Conservation (phyloP, 2,888 invertebrate genomes). For the Arrhopalites spinosus region DNA sequence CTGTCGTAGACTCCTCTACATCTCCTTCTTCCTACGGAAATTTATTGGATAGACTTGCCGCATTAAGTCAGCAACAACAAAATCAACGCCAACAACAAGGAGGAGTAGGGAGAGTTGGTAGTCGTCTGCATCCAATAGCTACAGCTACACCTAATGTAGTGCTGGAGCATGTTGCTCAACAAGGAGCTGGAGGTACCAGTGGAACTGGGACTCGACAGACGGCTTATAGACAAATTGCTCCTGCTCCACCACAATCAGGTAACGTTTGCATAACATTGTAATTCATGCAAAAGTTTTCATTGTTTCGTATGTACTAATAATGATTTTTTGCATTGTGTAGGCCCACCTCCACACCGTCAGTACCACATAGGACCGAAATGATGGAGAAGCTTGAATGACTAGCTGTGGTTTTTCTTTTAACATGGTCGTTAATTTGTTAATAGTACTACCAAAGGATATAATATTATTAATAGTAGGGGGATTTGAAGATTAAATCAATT, state of each 20-base stretch:
- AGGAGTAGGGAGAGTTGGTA: neutral
- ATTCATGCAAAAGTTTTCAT: no score
- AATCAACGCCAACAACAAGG: neutral
- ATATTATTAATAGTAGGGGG: no score
- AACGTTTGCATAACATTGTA: no score
- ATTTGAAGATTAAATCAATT: no score
- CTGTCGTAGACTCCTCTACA: conserved; percentile 27
- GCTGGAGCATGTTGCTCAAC: conserved; percentile 50
- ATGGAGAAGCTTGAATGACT: no score
- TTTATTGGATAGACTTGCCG: conserved; percentile 51
- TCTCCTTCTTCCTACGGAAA: conserved; percentile 49
- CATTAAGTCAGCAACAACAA: conserved; percentile 39
- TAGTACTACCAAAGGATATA: no score
- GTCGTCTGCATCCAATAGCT: conserved; percentile 49
- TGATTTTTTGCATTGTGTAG: no score
- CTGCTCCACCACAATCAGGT: neutral
- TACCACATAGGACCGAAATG: no score
- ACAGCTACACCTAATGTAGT: conserved; percentile 53
- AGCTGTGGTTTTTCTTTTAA: no score
- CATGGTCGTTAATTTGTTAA: no score
- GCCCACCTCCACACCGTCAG: no score
- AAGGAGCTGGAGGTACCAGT: conserved; percentile 15
- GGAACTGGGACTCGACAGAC: conserved; percentile 35
- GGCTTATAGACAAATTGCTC: conserved; percentile 54
- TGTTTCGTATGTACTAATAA: no score